These are phyloP conservation scores for Drosophila melanosoma DNA, from an alignment of 2,888 invertebrate species.

Conservation along the genomic window DNA sequence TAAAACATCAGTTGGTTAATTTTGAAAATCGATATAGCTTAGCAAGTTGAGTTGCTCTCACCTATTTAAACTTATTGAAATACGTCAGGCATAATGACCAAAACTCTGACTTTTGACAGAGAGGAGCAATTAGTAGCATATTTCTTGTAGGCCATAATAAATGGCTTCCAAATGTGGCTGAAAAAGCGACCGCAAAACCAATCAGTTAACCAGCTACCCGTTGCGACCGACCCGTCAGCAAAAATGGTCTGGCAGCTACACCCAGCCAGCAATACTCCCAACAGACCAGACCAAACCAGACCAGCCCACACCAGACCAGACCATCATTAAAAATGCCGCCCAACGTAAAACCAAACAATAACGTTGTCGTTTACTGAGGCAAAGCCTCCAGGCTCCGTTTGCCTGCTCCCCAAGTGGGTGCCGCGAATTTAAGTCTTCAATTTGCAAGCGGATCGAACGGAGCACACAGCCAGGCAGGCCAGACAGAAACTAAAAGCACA, in stretches of 20 bases:
- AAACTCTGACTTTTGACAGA: background rate
- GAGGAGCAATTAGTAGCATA: slow-evolving; percentile 41
- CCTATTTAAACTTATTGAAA: background rate
- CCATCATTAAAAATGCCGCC: slow-evolving; percentile 69
- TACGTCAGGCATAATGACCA: slow-evolving; percentile 1
- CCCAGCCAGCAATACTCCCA: background rate
- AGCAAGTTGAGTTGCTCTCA: background rate
- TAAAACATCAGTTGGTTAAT: background rate
- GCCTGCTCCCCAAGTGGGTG: slow-evolving; percentile 11
- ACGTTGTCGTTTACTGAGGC: slow-evolving; percentile 49
- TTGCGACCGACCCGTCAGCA: slow-evolving; percentile 11
- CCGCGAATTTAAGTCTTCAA: slow-evolving; percentile 52
- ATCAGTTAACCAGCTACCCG: slow-evolving; percentile 58
- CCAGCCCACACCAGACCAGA: background rate
- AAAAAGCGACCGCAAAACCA: slow-evolving; percentile 53
- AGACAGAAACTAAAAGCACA: slow-evolving; percentile 30
- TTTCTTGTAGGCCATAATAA: slow-evolving; percentile 30
- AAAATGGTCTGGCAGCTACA: background rate
- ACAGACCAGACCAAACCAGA: slow-evolving; percentile 19
- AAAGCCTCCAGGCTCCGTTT: slow-evolving; percentile 45
- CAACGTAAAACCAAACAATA: slow-evolving; percentile 51
- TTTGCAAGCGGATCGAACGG: slow-evolving; percentile 58
- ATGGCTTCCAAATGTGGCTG: slow-evolving; percentile 33
- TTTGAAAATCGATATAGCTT: background rate
- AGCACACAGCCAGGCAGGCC: slow-evolving; percentile 22